A percentile compares a stretch with the other conserved stretches of the same genome.
Conservation (phyloP, 1,140 invertebrate genomes). For the Drosophila ogumai region DNA sequence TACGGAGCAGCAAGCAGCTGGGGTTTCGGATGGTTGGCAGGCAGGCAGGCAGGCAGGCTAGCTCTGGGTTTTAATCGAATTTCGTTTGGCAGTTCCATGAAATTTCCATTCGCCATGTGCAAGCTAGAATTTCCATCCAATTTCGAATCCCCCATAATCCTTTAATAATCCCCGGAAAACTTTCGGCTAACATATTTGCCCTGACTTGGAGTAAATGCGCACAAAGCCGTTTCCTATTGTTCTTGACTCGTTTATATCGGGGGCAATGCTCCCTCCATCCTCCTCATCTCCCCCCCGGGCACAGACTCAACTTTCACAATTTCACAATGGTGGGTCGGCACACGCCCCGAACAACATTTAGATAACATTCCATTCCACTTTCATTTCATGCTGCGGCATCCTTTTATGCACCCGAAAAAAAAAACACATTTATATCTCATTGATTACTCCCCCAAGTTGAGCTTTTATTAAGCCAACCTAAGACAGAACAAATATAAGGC, state of each 20-base stretch:
- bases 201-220: slow-evolving; percentile 43
- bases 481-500: slow-evolving; percentile 2
- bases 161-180: slow-evolving; percentile 47
- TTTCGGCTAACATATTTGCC: slow-evolving; percentile 51
- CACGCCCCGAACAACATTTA: slow-evolving; percentile 57
- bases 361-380: slow-evolving; percentile 48
- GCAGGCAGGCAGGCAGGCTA: not conserved
- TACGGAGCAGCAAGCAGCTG: slow-evolving; percentile 39
- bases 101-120: slow-evolving; percentile 33
- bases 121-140: slow-evolving; percentile 32
- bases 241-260: slow-evolving; percentile 41
- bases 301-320: slow-evolving; percentile 26
- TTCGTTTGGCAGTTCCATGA: slow-evolving; percentile 27
- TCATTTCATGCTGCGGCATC: slow-evolving; percentile 30
- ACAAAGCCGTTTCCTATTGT: slow-evolving; percentile 55
- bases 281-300: not conserved
- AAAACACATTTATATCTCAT: slow-evolving; percentile 11
- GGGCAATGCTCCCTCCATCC: not conserved
- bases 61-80: slow-evolving; percentile 34
- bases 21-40: slow-evolving; percentile 10
- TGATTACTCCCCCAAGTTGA: not conserved
- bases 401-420: slow-evolving; percentile 17
- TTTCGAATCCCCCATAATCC: slow-evolving; percentile 41
- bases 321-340: slow-evolving; percentile 45
- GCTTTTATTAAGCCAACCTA: not conserved